These are phyloP conservation scores for Brenthis daphne DNA, from an alignment of 2,888 invertebrate genomes.

Conservation along the genomic window DNA sequence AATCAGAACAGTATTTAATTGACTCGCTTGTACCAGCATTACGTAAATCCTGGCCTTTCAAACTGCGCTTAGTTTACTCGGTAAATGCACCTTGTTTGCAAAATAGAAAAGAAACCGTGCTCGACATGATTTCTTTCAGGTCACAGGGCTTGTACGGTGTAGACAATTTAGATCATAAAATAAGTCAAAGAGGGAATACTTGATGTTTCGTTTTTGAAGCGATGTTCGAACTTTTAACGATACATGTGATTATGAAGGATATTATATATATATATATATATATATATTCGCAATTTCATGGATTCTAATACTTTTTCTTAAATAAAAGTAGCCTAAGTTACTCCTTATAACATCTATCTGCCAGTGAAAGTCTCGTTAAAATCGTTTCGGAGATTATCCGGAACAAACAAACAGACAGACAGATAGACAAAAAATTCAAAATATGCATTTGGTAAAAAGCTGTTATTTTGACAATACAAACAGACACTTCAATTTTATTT, in stretches of 20 bases:
- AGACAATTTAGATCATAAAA: slow-evolving; percentile 25
- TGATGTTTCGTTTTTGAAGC: slow-evolving; percentile 7
- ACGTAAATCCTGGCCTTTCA: slow-evolving; percentile 30
- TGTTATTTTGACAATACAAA: too few species aligned
- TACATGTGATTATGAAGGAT: background rate
- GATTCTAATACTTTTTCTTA: too few species aligned
- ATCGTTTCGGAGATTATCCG: too few species aligned
- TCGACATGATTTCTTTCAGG: slow-evolving; percentile 29
- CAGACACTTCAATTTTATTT: too few species aligned
- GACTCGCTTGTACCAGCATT: slow-evolving; percentile 24
- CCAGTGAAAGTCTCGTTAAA: too few species aligned
- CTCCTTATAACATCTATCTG: too few species aligned
- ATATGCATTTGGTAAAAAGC: too few species aligned
- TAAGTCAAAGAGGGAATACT: slow-evolving; percentile 23
- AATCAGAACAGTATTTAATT: slow-evolving; percentile 27
- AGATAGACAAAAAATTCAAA: too few species aligned
- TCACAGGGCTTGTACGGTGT: slow-evolving; percentile 24
- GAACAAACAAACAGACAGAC: too few species aligned
- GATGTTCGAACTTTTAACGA: slow-evolving; percentile 5
- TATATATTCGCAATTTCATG: too few species aligned
- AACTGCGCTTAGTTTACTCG: slow-evolving; percentile 30
- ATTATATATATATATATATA: background rate
- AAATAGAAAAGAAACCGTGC: slow-evolving; percentile 25
- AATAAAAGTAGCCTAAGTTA: too few species aligned
- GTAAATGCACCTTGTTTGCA: slow-evolving; percentile 31